Evolutionary conservation across 2,888 invertebrate species (phyloP), one percentile per base, ranked within the genome.

Genomic region (Mythimna vitellina): DNA sequence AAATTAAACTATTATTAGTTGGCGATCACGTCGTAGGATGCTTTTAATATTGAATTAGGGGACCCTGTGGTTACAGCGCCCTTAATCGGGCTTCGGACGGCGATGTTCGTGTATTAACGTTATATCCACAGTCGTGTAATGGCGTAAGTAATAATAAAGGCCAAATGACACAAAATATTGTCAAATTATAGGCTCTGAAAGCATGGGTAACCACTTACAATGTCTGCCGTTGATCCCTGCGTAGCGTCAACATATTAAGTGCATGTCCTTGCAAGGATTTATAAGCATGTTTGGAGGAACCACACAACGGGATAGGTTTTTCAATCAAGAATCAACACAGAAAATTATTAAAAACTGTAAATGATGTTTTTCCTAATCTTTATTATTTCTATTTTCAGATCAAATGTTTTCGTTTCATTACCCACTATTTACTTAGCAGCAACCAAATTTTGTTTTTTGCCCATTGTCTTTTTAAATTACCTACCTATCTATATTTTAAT

Each of bases 121-220:
- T 94, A 94, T 94, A 95, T 95, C 95, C 93, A 93, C 93, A 92
- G 92, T 90, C 93, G 89, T 90, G 95, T 96, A 95, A 96, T 95
- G 93, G 92, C 94, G 91, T 93, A 95, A 95, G 96, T 96, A 96
- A 96, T 96, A 95, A 95, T 95, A 95, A 96, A 94, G 93, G 93
- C 95, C 92, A 96, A 96, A 96, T 96, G 96, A 96, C 96, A 96
- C 96, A 96, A 96, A 96, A 96, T 96, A 96, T 96, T 96, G 96
- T 96, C 95, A 96, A 96, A 96, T 96, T 96, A 96, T 96, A 96
- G 95, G 93, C 92, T 95, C 93, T 94, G 95, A 94, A 95, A 93
- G 93, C 92, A 94, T 93, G 95, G 94, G 94, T 93, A 93, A 94
- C 96, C 96, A 96, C 96, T 96, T 95, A 96, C 93, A 91, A 86